Evolutionary conservation across 2,113 vertebrate genomes (phyloP).

Genomic region (Chitala chitala): DNA sequence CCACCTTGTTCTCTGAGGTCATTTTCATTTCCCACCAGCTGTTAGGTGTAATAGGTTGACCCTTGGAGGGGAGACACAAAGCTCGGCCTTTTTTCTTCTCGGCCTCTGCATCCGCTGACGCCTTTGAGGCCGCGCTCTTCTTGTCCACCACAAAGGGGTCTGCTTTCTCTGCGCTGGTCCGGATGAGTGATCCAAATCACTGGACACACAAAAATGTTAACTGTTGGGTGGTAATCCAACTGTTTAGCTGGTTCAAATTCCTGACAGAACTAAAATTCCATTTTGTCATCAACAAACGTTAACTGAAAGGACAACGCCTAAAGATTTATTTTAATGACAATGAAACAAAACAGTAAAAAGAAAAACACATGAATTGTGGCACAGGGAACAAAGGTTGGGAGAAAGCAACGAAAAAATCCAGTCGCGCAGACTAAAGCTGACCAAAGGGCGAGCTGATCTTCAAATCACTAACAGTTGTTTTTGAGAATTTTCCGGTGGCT

Average conservation of each 20-base stretch:
- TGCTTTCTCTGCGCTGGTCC: not conserved
- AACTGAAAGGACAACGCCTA: not conserved
- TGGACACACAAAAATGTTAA: not conserved
- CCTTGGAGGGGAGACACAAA: conserved; percentile 63
- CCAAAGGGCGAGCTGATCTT: conserved; percentile 60
- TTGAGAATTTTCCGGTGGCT: conserved; percentile 66
- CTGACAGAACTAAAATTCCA: not conserved
- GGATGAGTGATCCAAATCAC: not conserved
- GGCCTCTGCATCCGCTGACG: not conserved
- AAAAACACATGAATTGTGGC: not conserved
- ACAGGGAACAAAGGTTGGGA: conserved; percentile 40
- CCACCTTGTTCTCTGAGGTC: conserved; percentile 52
- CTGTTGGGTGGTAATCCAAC: not conserved
- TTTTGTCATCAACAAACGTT: not conserved
- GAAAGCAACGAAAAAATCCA: conserved; percentile 22
- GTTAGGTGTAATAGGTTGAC: conserved; percentile 73
- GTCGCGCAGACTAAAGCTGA: conserved; percentile 19
- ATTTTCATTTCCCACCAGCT: conserved; percentile 86
- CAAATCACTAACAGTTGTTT: conserved; percentile 68
- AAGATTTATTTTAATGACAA: not conserved
- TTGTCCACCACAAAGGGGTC: not conserved
- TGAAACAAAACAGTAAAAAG: not conserved
- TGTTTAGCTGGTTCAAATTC: not conserved
- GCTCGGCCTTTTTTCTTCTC: conserved; percentile 45
- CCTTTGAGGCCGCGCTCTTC: not conserved